Evolutionary conservation across 2,113 vertebrate genomes (phyloP), one percentile per base, ranked within the genome.

Genomic region (Phasianus colchicus): DNA sequence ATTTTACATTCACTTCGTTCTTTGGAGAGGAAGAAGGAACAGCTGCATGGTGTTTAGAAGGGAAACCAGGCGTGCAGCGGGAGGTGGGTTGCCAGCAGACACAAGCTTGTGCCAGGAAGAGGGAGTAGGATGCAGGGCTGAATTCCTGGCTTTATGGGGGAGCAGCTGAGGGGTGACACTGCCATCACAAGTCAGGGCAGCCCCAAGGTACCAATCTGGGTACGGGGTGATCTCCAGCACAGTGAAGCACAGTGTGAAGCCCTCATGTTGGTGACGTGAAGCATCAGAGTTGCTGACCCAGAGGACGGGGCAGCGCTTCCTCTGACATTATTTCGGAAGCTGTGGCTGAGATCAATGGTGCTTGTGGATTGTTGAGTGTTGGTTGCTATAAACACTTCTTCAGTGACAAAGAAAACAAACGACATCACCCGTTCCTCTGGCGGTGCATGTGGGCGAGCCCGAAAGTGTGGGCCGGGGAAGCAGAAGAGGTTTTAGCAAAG

Each of bases 361-460:
- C 24, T 81, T 4, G 89, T 58, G 69, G 89, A 29, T 61, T 91
- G 82, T 5, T 12, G 76, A 52, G 65, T 0, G 22, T 71, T 89
- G 83, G 95, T 95, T 96, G 95, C 94, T 95, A 97, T 91, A 93
- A 95, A 96, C 96, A 96, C 30, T 89, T 83, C 57, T 72, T 91
- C 57, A 29, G 79, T 81, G 91, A 88, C 90, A 86, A 38, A 91
- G 38, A 85, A 84, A 71, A 1, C 93, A 92, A 95, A 92, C 88
- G 92, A 55, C 75, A 75, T 66, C 64, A 63, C 34, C 34, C 11
- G 19, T 90, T 95, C 47, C 95, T 83, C 73, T 69, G 73, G 80
- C 58, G 72, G 80, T 69, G 76, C 40, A 72, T 25, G 75, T 2
- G 61, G 93, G 93, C 1, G 14, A 93, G 83, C 30, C 81, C 34